Evolutionary conservation across 2,113 vertebrate species (phyloP).

Genomic region (Rhynchomys soricoides): DNA sequence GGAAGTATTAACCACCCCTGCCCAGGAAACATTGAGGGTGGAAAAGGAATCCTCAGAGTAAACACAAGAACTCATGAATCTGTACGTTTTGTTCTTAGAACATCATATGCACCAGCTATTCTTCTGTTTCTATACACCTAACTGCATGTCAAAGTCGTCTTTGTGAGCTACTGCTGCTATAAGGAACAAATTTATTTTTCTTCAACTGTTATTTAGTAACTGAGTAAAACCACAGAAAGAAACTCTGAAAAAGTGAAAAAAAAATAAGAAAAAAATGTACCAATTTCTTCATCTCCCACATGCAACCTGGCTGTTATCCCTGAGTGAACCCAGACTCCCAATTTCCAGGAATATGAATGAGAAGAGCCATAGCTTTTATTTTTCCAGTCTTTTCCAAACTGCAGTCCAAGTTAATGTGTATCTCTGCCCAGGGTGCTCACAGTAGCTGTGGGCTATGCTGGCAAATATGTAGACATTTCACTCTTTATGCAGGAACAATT

Average conservation of each 20-base stretch:
- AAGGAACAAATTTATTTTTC: not conserved
- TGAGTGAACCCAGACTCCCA: constrained; percentile 61
- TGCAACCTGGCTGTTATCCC: constrained; percentile 63
- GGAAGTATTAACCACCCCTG: not conserved
- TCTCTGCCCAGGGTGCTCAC: not conserved
- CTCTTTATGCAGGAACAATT: not conserved
- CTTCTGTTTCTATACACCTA: not conserved
- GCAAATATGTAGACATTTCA: constrained; percentile 31
- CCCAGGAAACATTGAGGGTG: not conserved
- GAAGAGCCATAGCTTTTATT: constrained; percentile 55
- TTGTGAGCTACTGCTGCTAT: not conserved
- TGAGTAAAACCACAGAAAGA: not conserved
- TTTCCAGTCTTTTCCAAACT: constrained; percentile 24
- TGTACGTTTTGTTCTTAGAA: not conserved
- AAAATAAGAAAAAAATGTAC: not conserved
- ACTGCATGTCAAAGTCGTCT: not conserved
- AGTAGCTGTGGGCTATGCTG: not conserved
- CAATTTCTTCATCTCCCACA: constrained; percentile 46
- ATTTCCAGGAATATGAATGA: constrained; percentile 71
- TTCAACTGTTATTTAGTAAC: not conserved
- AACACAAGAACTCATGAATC: not conserved
- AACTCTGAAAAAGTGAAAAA: constrained; percentile 51
- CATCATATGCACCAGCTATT: not conserved
- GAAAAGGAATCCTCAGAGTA: not conserved
- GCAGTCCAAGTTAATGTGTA: constrained; percentile 56